Conservation (phyloP, 2,888 invertebrate genomes). For the Fragum sueziense region DNA sequence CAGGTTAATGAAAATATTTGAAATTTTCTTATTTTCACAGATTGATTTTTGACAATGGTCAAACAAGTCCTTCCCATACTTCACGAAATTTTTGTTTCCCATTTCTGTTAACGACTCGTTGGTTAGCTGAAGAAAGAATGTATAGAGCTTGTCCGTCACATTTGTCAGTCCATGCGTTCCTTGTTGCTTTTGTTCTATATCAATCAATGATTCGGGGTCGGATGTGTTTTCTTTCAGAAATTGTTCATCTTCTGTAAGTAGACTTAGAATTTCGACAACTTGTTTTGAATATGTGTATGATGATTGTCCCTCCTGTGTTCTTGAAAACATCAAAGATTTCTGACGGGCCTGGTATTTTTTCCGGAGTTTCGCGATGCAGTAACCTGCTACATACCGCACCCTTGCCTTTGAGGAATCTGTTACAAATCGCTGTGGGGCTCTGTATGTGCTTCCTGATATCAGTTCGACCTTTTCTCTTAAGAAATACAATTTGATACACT, state of each 20-base stretch:
- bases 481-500: background rate
- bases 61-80: constrained; percentile 37
- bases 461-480: constrained; percentile 16
- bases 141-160: constrained; percentile 34
- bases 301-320: constrained; percentile 19
- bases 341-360: constrained; percentile 8
- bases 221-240: constrained; percentile 29
- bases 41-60: constrained; percentile 12
- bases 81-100: constrained; percentile 32
- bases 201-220: constrained; percentile 38
- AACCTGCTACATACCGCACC: constrained; percentile 44
- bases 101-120: constrained; percentile 1
- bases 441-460: background rate
- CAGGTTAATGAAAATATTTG: constrained; percentile 12
- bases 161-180: constrained; percentile 22
- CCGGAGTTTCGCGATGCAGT: constrained; percentile 32
- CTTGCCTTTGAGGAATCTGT: constrained; percentile 35
- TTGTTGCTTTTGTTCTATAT: constrained; percentile 23
- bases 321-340: constrained; percentile 20
- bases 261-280: constrained; percentile 1
- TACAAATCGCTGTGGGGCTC: background rate
- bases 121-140: constrained; percentile 23
- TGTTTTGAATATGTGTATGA: constrained; percentile 17
- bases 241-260: constrained; percentile 38
- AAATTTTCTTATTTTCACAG: constrained; percentile 6